These are phyloP conservation scores for Zaprionus bogoriensis DNA, from an alignment of 2,888 invertebrate species.

Conservation along the genomic window DNA sequence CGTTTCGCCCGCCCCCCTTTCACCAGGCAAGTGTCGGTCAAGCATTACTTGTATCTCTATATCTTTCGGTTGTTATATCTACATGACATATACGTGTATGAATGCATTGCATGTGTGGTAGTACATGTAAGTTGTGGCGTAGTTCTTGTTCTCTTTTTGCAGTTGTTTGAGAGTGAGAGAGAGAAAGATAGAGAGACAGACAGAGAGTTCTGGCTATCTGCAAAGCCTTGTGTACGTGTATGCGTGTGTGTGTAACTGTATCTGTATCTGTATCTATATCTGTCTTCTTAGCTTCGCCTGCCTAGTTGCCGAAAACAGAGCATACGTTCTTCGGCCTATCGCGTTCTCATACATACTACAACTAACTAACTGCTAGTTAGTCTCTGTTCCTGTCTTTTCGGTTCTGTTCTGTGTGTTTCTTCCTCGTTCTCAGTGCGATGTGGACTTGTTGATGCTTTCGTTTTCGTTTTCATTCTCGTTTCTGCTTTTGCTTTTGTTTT, in stretches of 20 bases:
- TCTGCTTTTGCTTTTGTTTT: slow-evolving; percentile 75
- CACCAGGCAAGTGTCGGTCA: slow-evolving; percentile 17
- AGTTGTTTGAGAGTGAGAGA: too few relatives aligned
- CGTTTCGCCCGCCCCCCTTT: slow-evolving; percentile 1
- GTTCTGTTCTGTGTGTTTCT: not conserved
- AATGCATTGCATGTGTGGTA: slow-evolving; percentile 2
- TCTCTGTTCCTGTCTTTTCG: not conserved
- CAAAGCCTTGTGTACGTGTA: too few relatives aligned
- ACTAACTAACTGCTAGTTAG: not conserved
- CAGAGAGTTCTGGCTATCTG: too few relatives aligned
- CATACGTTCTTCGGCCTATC: not conserved
- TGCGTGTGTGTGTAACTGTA: too few relatives aligned
- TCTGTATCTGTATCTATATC: not conserved
- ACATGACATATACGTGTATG: slow-evolving; percentile 6
- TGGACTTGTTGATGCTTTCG: too few relatives aligned
- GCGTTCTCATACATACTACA: not conserved
- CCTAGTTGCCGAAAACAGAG: too few relatives aligned
- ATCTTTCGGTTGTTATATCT: slow-evolving; percentile 10
- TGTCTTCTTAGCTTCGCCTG: not conserved
- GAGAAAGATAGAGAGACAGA: too few relatives aligned
- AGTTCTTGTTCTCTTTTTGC: slow-evolving; percentile 27
- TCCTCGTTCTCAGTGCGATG: not conserved
- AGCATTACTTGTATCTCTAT: slow-evolving; percentile 32
- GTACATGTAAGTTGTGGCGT: slow-evolving; percentile 19
- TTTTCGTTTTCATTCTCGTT: slow-evolving; percentile 1